Base-by-base conservation (phyloP, 2,888 invertebrate species). In the Clostera curtula region DNA sequence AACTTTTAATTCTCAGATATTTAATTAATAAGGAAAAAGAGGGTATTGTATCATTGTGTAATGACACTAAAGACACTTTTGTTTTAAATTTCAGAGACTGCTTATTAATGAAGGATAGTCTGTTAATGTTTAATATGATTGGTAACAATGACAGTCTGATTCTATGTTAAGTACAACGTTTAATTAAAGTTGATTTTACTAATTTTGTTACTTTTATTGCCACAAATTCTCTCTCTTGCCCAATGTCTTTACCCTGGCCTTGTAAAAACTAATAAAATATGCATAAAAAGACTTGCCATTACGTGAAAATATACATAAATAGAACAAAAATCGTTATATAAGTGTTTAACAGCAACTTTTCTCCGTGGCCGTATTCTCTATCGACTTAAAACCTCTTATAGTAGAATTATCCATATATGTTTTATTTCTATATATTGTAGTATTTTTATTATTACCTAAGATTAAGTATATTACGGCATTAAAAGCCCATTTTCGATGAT, bases 201-300 rank as follows among this genome's bases (percentile, higher is more conserved):
- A 20, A 35, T 28, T 24, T 14, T 10, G 19, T 23, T 23, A 18
- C 16, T 28, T 14, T 28, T 14, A 24, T 15, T 35, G 16, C 19
- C 19, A 20, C 24, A 31, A 21, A 11, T 11, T 40, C 27, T 40
- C 36, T 40, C 25, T 29, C 26, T 18, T 39, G 22, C 13, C 35
- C 34, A 14, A 33, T 35, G 29, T 42, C 31, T 34, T 35, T 42
- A 44, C 37, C 37, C 36, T 42, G 39, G 35, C 25, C 33, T 37
- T 40, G 7, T 26, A 37, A 40, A 44, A 40, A 30, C 31, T 37
- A 35, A 37, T 14, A 27, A 37, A 39, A 31, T 33, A 33, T 40
- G 18, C 27, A 28, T 32, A 34, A 37, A 36, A 26, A 34, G 27
- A 39, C 34, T 27, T 34, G 25, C 31, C 28, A 10, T 34, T 29